These are phyloP conservation scores for Acleris laterana DNA, from an alignment of 2,888 invertebrate species.

Conservation along the genomic window DNA sequence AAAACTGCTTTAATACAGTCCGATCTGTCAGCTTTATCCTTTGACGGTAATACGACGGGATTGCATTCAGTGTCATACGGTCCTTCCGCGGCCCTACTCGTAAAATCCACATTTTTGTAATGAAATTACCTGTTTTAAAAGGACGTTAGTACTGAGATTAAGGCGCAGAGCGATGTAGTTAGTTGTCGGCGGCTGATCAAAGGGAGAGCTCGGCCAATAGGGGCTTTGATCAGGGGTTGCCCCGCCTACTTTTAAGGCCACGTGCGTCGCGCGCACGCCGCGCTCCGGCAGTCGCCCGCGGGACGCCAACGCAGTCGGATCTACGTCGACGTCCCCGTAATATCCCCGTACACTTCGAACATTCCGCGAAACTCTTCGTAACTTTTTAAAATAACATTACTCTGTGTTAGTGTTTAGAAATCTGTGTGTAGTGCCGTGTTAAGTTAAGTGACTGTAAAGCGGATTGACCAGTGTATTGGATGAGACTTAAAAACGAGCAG, in stretches of 20 bases:
- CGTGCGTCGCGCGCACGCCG: slow-evolving; percentile 80
- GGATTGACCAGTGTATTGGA: slow-evolving; percentile 46
- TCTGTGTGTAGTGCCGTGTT: slow-evolving; percentile 21
- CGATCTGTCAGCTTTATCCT: slow-evolving; percentile 64
- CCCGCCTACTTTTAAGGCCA: slow-evolving; percentile 71
- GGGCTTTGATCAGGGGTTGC: slow-evolving; percentile 48
- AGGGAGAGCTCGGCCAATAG: slow-evolving; percentile 69
- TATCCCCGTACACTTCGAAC: slow-evolving; percentile 23
- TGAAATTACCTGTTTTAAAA: slow-evolving; percentile 84
- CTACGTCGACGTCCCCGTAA: not conserved
- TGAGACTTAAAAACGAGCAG: slow-evolving; percentile 37
- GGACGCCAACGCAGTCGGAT: not conserved
- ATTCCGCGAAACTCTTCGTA: slow-evolving; percentile 30
- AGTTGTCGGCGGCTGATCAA: slow-evolving; percentile 81
- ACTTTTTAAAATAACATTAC: no score
- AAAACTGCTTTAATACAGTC: slow-evolving; percentile 58
- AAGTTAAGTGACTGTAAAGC: slow-evolving; percentile 37
- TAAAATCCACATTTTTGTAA: slow-evolving; percentile 80
- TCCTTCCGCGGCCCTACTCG: slow-evolving; percentile 57
- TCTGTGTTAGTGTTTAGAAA: slow-evolving; percentile 5
- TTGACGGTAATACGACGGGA: slow-evolving; percentile 65
- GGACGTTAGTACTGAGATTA: slow-evolving; percentile 83
- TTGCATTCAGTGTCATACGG: slow-evolving; percentile 60
- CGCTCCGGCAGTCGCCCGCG: slow-evolving; percentile 61
- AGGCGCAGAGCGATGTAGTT: slow-evolving; percentile 81